phyloP scores from a whole-genome alignment of 2,797 vertebrate genomes.

The Cossypha polioptera region DNA sequence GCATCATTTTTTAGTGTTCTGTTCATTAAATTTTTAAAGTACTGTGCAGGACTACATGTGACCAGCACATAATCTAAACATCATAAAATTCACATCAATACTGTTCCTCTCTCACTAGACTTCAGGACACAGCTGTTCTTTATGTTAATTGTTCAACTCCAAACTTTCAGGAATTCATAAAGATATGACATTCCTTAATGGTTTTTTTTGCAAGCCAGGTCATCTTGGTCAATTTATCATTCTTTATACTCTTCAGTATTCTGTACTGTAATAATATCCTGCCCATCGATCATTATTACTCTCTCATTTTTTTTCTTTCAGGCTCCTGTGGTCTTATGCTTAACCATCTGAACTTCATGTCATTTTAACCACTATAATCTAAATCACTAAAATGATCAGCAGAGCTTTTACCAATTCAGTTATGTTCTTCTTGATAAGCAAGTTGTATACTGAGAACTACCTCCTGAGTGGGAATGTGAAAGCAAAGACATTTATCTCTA shows the following conservation, averaged over 20 bases:
- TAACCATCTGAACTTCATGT: not conserved
- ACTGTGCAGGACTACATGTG: not conserved
- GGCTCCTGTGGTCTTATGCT: not conserved
- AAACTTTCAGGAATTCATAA: not conserved
- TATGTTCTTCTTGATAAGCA: not conserved
- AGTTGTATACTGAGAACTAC: not conserved
- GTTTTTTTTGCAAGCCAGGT: not conserved
- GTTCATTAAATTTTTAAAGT: conserved; percentile 2
- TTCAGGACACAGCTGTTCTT: not conserved
- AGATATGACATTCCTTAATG: not conserved
- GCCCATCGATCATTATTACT: conserved; percentile 29
- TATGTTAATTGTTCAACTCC: not conserved
- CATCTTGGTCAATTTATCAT: not conserved
- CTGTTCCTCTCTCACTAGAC: not conserved
- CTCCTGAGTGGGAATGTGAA: not conserved
- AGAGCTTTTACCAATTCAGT: not conserved
- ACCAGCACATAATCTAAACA: conserved; percentile 5
- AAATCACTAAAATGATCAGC: not conserved
- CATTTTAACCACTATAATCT: not conserved
- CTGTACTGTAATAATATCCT: not conserved
- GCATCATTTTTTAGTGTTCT: not conserved
- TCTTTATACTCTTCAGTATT: not conserved
- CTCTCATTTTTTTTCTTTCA: conserved; percentile 36
- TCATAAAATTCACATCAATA: conserved; percentile 2
- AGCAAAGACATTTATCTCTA: not conserved